A percentile compares a stretch with the other conserved stretches of the same genome.
These are phyloP conservation scores for Hippoglossus stenolepis DNA, from an alignment of 2,113 vertebrate species.

Conservation along the genomic window DNA sequence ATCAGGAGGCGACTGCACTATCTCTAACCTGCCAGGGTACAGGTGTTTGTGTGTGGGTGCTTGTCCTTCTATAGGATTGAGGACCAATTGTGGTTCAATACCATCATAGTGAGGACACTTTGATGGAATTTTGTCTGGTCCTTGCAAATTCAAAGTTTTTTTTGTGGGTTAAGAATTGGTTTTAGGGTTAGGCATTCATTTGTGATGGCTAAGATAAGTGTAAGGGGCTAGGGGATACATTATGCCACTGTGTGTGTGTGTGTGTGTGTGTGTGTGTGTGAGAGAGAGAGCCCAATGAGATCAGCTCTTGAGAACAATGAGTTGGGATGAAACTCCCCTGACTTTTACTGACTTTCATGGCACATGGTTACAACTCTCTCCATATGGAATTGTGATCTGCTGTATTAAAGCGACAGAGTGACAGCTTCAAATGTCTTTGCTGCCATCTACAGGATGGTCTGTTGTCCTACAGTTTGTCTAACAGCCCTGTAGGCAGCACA, in stretches of 20 bases:
- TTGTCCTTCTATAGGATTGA: too few relatives aligned
- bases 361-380: background rate
- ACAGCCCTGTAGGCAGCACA: too few relatives aligned
- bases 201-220: too few relatives aligned
- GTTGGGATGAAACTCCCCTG: constrained; percentile 10
- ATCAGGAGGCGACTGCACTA: background rate
- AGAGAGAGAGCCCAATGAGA: background rate
- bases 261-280: too few relatives aligned
- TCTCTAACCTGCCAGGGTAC: background rate
- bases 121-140: too few relatives aligned
- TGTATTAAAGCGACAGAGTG: background rate
- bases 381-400: background rate
- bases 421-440: constrained; percentile 23
- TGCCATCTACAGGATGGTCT: constrained; percentile 61
- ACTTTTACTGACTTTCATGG: background rate
- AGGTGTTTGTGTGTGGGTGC: background rate
- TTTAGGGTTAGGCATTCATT: too few relatives aligned
- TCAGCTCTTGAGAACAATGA: background rate
- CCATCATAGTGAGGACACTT: too few relatives aligned
- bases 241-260: too few relatives aligned
- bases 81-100: too few relatives aligned
- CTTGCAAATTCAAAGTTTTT: background rate
- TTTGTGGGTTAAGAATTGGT: too few relatives aligned
- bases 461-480: too few relatives aligned
- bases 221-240: too few relatives aligned